These are phyloP conservation scores for Halcyon leucocephala DNA, from an alignment of 2,797 vertebrate species.

Conservation along the genomic window DNA sequence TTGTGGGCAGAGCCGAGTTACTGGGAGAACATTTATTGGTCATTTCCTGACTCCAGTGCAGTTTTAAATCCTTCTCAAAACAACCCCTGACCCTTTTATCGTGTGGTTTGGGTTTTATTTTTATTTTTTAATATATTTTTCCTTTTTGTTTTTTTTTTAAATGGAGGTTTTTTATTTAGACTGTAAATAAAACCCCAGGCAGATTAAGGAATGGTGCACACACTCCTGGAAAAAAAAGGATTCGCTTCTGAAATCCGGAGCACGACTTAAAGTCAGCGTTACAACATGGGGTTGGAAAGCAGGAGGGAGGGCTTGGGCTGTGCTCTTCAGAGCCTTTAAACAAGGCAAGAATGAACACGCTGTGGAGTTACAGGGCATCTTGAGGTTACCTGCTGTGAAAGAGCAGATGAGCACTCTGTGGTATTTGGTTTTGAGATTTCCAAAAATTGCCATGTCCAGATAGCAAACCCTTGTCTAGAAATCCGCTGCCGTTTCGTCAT, in stretches of 20 bases:
- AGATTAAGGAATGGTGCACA: neutral
- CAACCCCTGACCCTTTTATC: neutral
- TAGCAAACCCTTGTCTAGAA: neutral
- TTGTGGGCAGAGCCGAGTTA: neutral
- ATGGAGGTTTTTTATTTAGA: neutral
- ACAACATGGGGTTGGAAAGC: neutral
- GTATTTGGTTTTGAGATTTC: conserved; percentile 44
- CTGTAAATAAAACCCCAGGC: neutral
- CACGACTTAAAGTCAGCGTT: neutral
- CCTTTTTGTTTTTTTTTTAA: neutral
- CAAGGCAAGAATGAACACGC: neutral
- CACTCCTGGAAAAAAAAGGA: neutral
- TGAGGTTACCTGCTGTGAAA: conserved; percentile 46
- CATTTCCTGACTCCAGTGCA: neutral
- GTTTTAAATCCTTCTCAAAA: neutral
- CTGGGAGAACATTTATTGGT: neutral
- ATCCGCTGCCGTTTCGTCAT: neutral
- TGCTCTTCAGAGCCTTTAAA: neutral
- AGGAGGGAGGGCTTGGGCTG: neutral
- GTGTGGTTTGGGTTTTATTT: no score
- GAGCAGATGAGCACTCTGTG: conserved; percentile 47
- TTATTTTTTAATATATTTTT: no score
- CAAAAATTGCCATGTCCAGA: conserved; percentile 3
- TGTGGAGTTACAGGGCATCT: neutral
- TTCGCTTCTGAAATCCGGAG: neutral